phyloP scores from a whole-genome alignment of 1,140 invertebrate genomes.

The Samia ricini region DNA sequence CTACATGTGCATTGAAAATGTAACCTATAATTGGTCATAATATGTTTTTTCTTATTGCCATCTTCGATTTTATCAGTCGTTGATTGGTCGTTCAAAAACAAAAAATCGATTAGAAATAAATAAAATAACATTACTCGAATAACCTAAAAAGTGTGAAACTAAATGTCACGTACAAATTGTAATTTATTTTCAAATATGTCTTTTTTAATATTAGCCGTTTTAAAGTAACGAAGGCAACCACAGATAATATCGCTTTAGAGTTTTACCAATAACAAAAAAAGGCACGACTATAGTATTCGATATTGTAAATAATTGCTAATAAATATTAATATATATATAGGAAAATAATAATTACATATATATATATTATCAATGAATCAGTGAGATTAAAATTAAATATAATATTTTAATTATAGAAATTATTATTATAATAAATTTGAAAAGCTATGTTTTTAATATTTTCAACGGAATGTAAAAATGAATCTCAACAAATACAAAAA shows the following conservation, averaged over 20 bases:
- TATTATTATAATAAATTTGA: conserved; percentile 41
- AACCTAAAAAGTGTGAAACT: no score
- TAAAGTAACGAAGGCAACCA: background rate
- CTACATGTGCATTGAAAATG: no score
- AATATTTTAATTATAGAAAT: background rate
- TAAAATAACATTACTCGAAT: no score
- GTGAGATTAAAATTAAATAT: conserved; percentile 72
- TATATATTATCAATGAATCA: conserved; percentile 69
- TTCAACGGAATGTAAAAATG: conserved; percentile 29
- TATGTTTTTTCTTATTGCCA: no score
- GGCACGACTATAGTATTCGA: background rate
- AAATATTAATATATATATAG: conserved; percentile 53
- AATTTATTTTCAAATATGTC: no score
- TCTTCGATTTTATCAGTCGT: no score
- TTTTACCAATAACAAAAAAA: conserved; percentile 8
- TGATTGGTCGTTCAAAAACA: no score
- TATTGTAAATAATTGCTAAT: conserved; percentile 66
- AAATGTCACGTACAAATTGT: no score
- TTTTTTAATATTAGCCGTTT: background rate
- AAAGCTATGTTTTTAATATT: conserved; percentile 54
- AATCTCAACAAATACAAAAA: conserved; percentile 30
- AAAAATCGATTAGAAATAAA: no score
- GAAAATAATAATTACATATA: conserved; percentile 32
- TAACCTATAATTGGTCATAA: no score
- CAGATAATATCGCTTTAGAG: background rate